Conservation (phyloP, 2,888 invertebrate genomes). For the Eristalis pertinax region DNA sequence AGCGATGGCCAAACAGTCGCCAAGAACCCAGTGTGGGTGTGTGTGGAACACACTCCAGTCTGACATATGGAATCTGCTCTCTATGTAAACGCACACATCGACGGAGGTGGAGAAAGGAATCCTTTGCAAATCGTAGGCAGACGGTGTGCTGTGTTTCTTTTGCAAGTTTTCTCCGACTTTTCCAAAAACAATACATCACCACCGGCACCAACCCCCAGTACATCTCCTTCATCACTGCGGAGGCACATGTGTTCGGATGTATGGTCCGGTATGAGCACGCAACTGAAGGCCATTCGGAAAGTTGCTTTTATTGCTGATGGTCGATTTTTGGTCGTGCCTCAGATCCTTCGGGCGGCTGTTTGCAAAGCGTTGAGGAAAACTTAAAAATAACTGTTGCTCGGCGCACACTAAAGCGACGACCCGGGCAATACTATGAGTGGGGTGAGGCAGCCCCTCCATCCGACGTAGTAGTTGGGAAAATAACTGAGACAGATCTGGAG, state of each 20-base stretch:
- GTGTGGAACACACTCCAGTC: constrained; percentile 16
- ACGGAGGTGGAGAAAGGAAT: constrained; percentile 14
- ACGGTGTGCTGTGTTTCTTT: constrained; percentile 35
- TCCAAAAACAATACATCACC: constrained; percentile 26
- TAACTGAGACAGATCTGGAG: neutral
- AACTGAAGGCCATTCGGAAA: constrained; percentile 59
- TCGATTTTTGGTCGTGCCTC: constrained; percentile 28
- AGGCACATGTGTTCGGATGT: constrained; percentile 23
- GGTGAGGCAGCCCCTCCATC: neutral
- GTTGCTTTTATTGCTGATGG: constrained; percentile 34
- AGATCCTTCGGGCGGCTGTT: neutral
- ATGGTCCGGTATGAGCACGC: constrained; percentile 14
- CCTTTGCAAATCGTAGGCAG: constrained; percentile 45
- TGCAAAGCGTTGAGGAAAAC: constrained; percentile 16
- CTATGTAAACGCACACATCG: neutral
- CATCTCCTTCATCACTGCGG: neutral
- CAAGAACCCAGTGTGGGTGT: neutral
- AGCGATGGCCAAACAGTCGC: constrained; percentile 28
- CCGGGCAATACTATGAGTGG: constrained; percentile 25
- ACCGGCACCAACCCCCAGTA: neutral
- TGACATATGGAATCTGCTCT: constrained; percentile 23
- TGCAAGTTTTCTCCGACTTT: constrained; percentile 43
- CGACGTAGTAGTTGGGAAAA: neutral
- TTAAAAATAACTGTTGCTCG: constrained; percentile 67
- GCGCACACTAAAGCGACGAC: constrained; percentile 41